Evolutionary conservation across 2,797 vertebrate genomes (phyloP), one percentile per base, ranked within the genome.

Genomic region (Aulostomus chinensis): DNA sequence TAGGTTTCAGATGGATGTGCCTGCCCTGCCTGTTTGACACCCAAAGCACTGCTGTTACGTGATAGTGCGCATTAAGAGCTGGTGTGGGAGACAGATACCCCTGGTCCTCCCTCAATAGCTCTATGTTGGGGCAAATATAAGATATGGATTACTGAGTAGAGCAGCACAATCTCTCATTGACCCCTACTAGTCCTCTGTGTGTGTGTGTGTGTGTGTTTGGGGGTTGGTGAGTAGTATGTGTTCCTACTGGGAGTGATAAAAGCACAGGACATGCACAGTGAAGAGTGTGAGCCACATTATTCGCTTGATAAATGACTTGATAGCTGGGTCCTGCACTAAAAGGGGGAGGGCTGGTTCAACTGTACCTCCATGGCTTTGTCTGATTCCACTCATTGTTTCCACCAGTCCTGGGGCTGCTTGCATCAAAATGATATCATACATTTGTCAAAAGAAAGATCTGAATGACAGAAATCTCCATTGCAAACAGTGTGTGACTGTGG

Each of bases 1-100:
- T 62, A 76, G 57, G 39, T 50, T 61, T 67, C 46, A 61, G 73
- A 84, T 81, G 48, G 70, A 85, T 85, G 61, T 50, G 34, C 43
- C 50, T 18, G 11, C 43, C 59, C 61, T 15, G 18, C 60, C 40
- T 4, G 15, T 31, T 70, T 22, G 65, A 64, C 52, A 65, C 67
- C 63, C 63, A 62, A 30, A 68, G 54, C 69, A 50, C 54, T 48
- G 25, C 14, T 12, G 55, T 62, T 65, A 63, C 13, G 11, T 82
- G 71, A 58, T 26, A 1, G 17, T 2, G 39, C 59, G 54, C 67
- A 75, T 67, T 61, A 35, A n/a, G n/a, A n/a, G n/a, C n/a, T n/a
- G n/a, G n/a, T n/a, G n/a, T n/a, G n/a, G n/a, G n/a, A n/a, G n/a
- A n/a, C n/a, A n/a, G n/a, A n/a, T n/a, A n/a, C n/a, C n/a, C n/a